Percentiles rank a stretch among this genome's conserved stretches.
phyloP scores from a whole-genome alignment of 2,113 vertebrate genomes.

The Dunckerocampus dactyliophorus region DNA sequence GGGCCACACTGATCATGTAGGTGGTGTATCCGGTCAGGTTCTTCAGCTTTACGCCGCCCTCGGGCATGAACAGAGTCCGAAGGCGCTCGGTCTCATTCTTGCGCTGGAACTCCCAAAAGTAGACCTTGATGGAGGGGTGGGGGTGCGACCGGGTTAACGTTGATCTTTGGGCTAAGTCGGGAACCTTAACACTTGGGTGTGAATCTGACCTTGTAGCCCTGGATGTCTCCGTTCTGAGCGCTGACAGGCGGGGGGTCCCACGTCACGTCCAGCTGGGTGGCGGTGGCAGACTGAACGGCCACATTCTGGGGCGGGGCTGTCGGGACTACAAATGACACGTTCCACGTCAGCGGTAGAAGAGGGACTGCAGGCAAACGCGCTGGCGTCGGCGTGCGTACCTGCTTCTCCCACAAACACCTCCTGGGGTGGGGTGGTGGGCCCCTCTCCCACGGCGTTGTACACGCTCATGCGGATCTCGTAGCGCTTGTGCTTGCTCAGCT shows the following conservation, averaged over 20 bases:
- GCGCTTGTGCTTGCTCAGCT: slow-evolving; percentile 89
- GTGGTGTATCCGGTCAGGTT: slow-evolving; percentile 92
- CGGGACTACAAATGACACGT: slow-evolving; percentile 77
- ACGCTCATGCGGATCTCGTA: slow-evolving; percentile 95
- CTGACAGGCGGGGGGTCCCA: slow-evolving; percentile 88
- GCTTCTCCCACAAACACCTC: slow-evolving; percentile 98
- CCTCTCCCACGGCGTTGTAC: slow-evolving; percentile 91
- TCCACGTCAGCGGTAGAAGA: too few relatives aligned
- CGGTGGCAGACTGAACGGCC: slow-evolving; percentile 79
- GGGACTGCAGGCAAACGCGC: too few relatives aligned
- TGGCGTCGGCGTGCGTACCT: slow-evolving; percentile 68
- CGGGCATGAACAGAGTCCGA: slow-evolving; percentile 89
- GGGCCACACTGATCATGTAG: slow-evolving; percentile 88
- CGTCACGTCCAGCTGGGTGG: slow-evolving; percentile 91
- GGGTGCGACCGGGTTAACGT: too few relatives aligned
- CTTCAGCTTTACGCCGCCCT: slow-evolving; percentile 87
- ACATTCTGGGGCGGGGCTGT: slow-evolving; percentile 85
- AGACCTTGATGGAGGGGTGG: slow-evolving; percentile 73
- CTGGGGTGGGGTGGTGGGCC: slow-evolving; percentile 84
- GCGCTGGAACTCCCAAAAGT: slow-evolving; percentile 87
- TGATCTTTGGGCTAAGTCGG: too few relatives aligned
- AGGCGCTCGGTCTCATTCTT: slow-evolving; percentile 81
- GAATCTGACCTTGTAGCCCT: slow-evolving; percentile 88
- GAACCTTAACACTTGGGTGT: background rate
- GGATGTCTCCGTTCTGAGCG: slow-evolving; percentile 93